Evolutionary conservation across 2,888 invertebrate species (phyloP), one percentile per base, ranked within the genome.

Genomic region (Tanytarsus gracilentus): DNA sequence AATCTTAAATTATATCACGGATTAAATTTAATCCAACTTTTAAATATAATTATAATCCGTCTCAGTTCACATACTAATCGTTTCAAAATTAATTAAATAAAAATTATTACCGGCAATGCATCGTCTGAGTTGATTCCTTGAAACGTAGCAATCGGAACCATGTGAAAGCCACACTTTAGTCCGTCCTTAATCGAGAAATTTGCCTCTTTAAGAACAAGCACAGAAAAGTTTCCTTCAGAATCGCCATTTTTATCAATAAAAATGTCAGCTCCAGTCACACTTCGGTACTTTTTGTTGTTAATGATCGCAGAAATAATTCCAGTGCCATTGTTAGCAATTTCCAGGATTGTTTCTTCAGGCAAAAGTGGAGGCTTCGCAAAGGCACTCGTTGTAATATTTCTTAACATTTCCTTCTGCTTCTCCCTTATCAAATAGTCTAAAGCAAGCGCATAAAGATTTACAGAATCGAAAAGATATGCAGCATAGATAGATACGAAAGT

Each of bases 181-280:
- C 72, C 23, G 63, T 74, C 72, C 53, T 68, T 68, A 63, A 68
- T 69, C 53, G 68, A 67, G 67, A 71, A 69, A 64, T 76, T 75
- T 64, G 72, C 72, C 16, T 76, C 76, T 70, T 85, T 87, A 68
- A 86, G 82, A 1, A 94, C 90, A 63, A 97, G 76, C 61, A 98
- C 88, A 0, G 97, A 94, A 76, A 94, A 98, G 74, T 98, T 98
- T 7, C 96, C 97, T 72, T 96, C 94, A 0, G 96, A 96, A 73
- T 98, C 96, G 2, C 96, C 98, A 66, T 88, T 83, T 66, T 85
- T 80, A 76, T 98, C 95, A 65, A 98, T 80, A 65, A 88, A 88
- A 68, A 97, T 93, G 63, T 86, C 86, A 70, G 94, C 88, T 16
- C 98, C 98, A 60, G 93, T 90, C 67, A 97, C 85, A 81, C 94